Evolutionary conservation across 35 echinoderm and acorn worm species (phyloP), one percentile per base, ranked within the genome.

Genomic region (Chiridota heheva): DNA sequence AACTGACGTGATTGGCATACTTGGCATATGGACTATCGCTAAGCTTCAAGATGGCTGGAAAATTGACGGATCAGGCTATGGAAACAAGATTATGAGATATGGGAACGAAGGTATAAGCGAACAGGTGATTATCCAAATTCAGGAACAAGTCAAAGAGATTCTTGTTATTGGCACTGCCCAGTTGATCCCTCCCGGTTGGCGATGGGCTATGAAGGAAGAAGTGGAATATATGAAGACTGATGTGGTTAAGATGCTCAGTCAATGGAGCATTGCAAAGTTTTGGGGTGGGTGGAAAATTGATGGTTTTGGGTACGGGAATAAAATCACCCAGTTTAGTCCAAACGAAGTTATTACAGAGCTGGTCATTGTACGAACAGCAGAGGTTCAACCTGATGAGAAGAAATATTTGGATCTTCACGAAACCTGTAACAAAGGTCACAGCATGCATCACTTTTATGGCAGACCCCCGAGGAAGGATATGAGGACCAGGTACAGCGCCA

Each of bases 401-500:
- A 22, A 31, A 4, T 61, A 61, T 16, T 61, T 61, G 58, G 58
- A 61, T 61, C 58, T 61, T 22, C 58, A 61, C 16, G 58, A 61
- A 61, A 61, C 58, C 58, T 61, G 67, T 18, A 38, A 70, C 37
- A 2, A 70, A 35, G 67, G 67, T 4, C 67, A 70, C 28, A 40
- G 67, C 67, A 70, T 70, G 67, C 67, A 70, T 33, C 67, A 40
- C 27, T 70, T 40, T 18, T 38, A 70, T 31, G 67, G 67, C 37
- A 70, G 67, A 31, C 37, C 67, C n/a, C 28, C 67, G 37, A 24
- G 67, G 3, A 70, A 31, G 22, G 28, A 70, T 70, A 2, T 70
- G 67, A 70, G 38, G 67, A 40, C 67, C 2, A 40, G 37, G 37
- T 70, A 70, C 67, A 70, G 37, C 67, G 37, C 67, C 67, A 31